Evolutionary conservation across 1,140 invertebrate genomes (phyloP).

Genomic region (Schlechtendalia chinensis): DNA sequence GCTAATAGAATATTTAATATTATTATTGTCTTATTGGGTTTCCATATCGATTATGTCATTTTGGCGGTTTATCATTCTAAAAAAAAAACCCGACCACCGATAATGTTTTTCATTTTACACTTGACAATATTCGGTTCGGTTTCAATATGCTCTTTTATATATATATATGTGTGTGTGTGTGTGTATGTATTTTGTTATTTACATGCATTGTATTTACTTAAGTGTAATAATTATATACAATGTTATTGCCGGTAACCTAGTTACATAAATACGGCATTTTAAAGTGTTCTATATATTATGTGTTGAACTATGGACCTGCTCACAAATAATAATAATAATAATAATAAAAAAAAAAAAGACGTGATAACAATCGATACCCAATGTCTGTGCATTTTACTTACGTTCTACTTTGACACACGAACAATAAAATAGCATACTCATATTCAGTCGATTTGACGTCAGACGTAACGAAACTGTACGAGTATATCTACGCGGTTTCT

Average conservation of each 20-base stretch:
- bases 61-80: conserved; percentile 6
- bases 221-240: conserved; percentile 27
- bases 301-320: conserved; percentile 47
- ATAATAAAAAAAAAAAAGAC: no score
- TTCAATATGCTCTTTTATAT: neutral
- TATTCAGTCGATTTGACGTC: neutral
- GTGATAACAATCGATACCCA: conserved; percentile 34
- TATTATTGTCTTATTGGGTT: conserved; percentile 14
- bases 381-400: conserved; percentile 34
- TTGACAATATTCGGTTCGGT: neutral
- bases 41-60: conserved; percentile 36
- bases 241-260: conserved; percentile 39
- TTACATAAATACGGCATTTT: conserved; percentile 42
- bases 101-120: no score
- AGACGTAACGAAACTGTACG: neutral
- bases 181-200: no score
- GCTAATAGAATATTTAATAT: neutral
- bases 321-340: conserved; percentile 34
- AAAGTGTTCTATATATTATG: conserved; percentile 26
- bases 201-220: conserved; percentile 6
- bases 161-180: neutral
- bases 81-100: conserved; percentile 10
- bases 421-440: conserved; percentile 9
- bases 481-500: conserved; percentile 18
- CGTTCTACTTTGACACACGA: conserved; percentile 37